Evolutionary conservation across 2,797 vertebrate genomes (phyloP).

Genomic region (Brachyalestes nurse): DNA sequence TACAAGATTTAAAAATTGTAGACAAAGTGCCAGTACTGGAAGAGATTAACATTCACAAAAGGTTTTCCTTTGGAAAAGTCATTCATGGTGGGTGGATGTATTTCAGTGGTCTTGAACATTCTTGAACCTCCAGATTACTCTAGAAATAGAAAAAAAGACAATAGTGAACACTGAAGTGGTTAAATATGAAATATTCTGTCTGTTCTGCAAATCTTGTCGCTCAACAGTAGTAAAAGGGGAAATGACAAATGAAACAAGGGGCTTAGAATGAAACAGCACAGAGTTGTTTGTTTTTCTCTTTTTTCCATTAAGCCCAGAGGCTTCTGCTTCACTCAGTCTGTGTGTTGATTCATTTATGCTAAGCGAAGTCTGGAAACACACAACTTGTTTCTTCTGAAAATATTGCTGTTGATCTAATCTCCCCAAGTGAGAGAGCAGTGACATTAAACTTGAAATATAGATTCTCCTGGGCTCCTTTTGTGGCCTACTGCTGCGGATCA

Average conservation of each 20-base stretch:
- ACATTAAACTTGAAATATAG: conserved; percentile 1
- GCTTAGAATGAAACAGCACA: not conserved
- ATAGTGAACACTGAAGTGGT: not conserved
- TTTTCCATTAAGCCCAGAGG: conserved; percentile 19
- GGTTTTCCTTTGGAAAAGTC: not conserved
- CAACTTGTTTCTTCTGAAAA: conserved; percentile 42
- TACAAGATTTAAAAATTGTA: not conserved
- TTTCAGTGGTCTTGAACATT: not conserved
- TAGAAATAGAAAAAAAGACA: conserved; percentile 1
- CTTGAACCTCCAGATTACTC: not conserved
- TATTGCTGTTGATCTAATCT: conserved; percentile 32
- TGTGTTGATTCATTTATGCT: conserved; percentile 46
- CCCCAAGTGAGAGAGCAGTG: conserved; percentile 3
- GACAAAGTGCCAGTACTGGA: not conserved
- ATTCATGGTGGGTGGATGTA: not conserved
- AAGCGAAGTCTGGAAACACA: conserved; percentile 38
- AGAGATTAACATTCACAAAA: not conserved
- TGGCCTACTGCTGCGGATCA: not conserved
- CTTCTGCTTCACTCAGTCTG: conserved; percentile 25
- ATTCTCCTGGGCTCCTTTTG: not conserved
- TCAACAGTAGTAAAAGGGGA: not conserved
- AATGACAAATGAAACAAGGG: not conserved
- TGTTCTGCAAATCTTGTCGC: not conserved
- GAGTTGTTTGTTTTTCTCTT: conserved; percentile 12
- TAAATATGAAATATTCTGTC: not conserved